Evolutionary conservation across 2,888 invertebrate genomes (phyloP), one percentile per base, ranked within the genome.

Genomic region (Hypolimnas misippus): DNA sequence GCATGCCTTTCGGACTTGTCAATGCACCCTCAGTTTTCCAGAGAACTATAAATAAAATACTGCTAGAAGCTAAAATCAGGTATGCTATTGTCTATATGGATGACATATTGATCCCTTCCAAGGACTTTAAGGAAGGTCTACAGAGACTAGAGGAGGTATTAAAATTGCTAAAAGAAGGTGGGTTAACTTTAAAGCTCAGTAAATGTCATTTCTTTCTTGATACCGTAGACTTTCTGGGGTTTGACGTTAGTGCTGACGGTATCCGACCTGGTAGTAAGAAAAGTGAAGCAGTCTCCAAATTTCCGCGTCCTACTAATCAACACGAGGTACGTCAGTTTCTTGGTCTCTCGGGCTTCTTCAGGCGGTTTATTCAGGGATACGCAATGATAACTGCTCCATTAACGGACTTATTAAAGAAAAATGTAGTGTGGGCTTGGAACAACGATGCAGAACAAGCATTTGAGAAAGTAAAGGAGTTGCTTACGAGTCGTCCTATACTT

Each of bases 201-300:
- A n/a, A n/a, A n/a, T n/a, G n/a, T n/a, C n/a, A n/a, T n/a, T n/a
- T n/a, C n/a, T n/a, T n/a, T n/a, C n/a, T n/a, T n/a, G n/a, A n/a
- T n/a, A n/a, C n/a, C n/a, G n/a, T n/a, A n/a, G 33, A 33, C 5
- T 74, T 69, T 57, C 38, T 73, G 2, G 73, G 75, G 2, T 73
- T 68, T 59, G 71, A 75, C 25, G 68, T 76, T 19, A 66, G 62
- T 6, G 25, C 40, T 0, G 16, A 62, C 0, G 73, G 72, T 8
- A 68, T 74, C 4, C 64, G 64, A 10, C 73, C 76, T 10, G 76
- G 73, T 6, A 8, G n/a, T 14, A 33, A 57, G 21, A 76, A 76
- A 52, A 67, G 65, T n/a, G 54, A 66, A 1, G 69, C 72, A 1
- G 65, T 76, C 0, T 49, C 65, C 0, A 62, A 69, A 42, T 75